Conservation (phyloP, 1,140 invertebrate species). For the Tenebrio molitor region DNA sequence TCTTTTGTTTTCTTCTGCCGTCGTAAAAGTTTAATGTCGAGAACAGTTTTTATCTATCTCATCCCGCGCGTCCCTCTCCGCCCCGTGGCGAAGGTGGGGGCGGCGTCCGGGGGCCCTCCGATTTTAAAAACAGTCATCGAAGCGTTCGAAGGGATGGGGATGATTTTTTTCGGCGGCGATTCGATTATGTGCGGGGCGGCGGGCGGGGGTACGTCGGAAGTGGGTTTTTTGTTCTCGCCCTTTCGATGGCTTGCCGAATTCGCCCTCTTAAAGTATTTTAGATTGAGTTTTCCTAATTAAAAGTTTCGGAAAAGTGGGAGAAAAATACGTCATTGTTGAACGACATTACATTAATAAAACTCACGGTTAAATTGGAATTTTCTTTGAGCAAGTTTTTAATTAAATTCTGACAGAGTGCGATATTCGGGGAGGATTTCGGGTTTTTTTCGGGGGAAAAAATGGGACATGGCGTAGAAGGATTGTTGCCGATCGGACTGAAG, state of each 20-base stretch:
- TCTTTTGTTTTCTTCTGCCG: conserved; percentile 64
- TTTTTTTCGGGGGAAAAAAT: too few species aligned
- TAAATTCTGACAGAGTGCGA: conserved; percentile 21
- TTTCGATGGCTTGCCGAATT: conserved; percentile 49
- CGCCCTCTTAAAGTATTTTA: conserved; percentile 52
- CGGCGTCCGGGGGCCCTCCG: too few species aligned
- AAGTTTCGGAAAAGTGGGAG: conserved; percentile 52
- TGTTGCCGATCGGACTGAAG: too few species aligned
- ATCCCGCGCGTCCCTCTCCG: background rate
- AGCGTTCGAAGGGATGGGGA: too few species aligned
- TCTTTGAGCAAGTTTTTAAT: conserved; percentile 18
- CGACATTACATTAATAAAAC: conserved; percentile 46
- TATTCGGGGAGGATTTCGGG: background rate
- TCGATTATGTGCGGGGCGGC: background rate
- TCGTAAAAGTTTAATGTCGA: conserved; percentile 63
- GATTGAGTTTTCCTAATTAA: conserved; percentile 57
- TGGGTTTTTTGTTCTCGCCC: conserved; percentile 50
- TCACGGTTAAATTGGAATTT: conserved; percentile 32
- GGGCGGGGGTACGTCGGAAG: background rate
- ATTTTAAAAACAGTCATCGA: too few species aligned
- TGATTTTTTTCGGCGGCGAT: background rate
- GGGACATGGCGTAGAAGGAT: too few species aligned
- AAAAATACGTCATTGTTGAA: conserved; percentile 51
- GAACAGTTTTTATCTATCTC: conserved; percentile 56
- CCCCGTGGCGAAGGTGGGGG: background rate